Base-by-base conservation (phyloP, 2,888 invertebrate species). In the Ramazzottius varieornatus region DNA sequence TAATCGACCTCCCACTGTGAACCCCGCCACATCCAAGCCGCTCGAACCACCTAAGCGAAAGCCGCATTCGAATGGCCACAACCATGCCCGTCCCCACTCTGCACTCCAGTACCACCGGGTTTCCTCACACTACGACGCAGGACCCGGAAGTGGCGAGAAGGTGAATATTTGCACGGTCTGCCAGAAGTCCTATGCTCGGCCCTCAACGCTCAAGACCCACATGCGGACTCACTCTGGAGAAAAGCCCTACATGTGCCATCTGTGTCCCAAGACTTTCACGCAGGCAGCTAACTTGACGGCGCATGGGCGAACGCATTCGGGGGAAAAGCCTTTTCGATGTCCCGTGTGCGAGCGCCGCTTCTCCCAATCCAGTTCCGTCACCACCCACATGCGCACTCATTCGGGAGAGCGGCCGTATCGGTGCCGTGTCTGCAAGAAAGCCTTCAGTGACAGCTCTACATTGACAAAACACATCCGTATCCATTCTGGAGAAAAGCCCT, bases 331-430 rank as follows among this genome's bases (percentile, higher is more conserved):
- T 54, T 98, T 96, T 75, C 84, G 86, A 70, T 98, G 98, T 80
- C 89, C 90, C 32, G 89, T 96, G 70, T 98, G 98, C 77, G 90
- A 92, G 75, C 82, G 96, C 68, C 83, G 91, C 71, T 98, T 98
- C 77, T 93, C 93, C 67, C 96, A 98, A 75, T 84, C 84, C 75
- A 92, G 92, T 68, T 81, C 81, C 1, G 92, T 98, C 65, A 98
- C 96, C 66, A 96, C 96, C 70, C 98, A 98, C 80, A 93, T 94
- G 91, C 82, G 96, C 74, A 98, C 96, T n/a, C 96, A 98, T 78
- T 91, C 91, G n/a, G 96, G 94, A n/a, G 94, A 96, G 75, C 81
- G 93, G 67, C 96, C 96, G 0, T 94, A 96, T 76, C 83, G 85
- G 70, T 98, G 96, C 78, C 82, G 88, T 70, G 84, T 91, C 72